A percentile compares a stretch with the other conserved stretches of the same genome.
Conservation (phyloP, 2,888 invertebrate species). For the Ceratothoa steindachneri region DNA sequence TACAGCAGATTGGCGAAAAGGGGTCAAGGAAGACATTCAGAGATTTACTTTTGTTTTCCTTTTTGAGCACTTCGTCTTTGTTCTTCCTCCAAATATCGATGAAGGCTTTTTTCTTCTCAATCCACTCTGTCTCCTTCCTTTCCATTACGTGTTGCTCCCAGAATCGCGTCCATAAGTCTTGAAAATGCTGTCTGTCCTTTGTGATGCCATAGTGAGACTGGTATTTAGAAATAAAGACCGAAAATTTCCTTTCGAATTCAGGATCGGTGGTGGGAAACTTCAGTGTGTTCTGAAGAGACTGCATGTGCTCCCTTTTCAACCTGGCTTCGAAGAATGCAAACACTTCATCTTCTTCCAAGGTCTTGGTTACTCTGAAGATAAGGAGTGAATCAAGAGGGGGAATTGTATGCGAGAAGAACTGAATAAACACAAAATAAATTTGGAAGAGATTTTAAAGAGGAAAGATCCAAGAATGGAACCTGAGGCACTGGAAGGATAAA, state of each 20-base stretch:
- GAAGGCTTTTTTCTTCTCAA: not conserved
- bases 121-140: not conserved
- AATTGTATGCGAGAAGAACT: too few species aligned
- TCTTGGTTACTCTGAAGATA: too few species aligned
- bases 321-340: too few species aligned
- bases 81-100: too few species aligned
- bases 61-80: not conserved
- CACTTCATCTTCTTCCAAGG: too few species aligned
- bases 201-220: not conserved
- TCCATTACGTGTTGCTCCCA: not conserved
- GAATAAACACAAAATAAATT: too few species aligned
- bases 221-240: not conserved
- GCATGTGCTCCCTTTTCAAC: too few species aligned
- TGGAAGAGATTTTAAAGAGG: too few species aligned
- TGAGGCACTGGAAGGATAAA: too few species aligned
- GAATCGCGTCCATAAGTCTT: not conserved
- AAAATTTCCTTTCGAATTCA: not conserved
- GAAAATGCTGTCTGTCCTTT: not conserved
- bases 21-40: not conserved
- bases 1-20: not conserved
- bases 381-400: too few species aligned
- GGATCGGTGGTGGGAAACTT: not conserved
- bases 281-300: too few species aligned
- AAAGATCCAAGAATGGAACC: too few species aligned
- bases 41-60: not conserved